These are phyloP conservation scores for Hassar affinis DNA, from an alignment of 2,113 vertebrate species.

Conservation along the genomic window DNA sequence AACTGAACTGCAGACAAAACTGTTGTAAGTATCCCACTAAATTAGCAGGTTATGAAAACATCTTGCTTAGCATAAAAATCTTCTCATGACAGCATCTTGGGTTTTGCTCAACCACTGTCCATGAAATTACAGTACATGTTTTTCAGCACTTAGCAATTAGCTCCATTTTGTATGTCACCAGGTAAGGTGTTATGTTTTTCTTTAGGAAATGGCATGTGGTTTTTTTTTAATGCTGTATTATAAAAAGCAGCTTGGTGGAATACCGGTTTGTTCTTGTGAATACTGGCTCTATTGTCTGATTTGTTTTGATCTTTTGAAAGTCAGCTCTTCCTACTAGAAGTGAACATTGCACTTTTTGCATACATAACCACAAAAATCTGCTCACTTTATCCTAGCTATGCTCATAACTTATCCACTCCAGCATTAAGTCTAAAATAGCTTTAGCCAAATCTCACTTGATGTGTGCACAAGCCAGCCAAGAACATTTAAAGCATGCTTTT, in stretches of 20 bases:
- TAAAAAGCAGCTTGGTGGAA: conserved; percentile 24
- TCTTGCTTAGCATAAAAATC: neutral
- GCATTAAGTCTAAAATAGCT: conserved; percentile 4
- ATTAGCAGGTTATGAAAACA: neutral
- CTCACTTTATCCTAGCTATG: conserved; percentile 1
- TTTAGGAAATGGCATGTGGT: conserved; percentile 25
- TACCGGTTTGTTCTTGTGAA: conserved; percentile 2
- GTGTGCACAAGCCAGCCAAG: neutral
- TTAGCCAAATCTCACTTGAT: conserved; percentile 12
- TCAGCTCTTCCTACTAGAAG: conserved; percentile 21
- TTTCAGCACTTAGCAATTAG: conserved; percentile 36
- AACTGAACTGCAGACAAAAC: neutral
- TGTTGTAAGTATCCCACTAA: neutral
- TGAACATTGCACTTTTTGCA: conserved; percentile 13
- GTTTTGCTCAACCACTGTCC: neutral
- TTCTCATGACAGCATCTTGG: neutral
- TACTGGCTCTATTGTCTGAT: conserved; percentile 17
- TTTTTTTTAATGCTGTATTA: conserved; percentile 50
- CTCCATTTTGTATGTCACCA: conserved; percentile 34
- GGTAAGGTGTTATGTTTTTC: conserved; percentile 8
- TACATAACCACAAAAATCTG: conserved; percentile 37
- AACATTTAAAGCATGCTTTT: neutral
- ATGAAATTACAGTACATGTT: conserved; percentile 28
- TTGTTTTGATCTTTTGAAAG: conserved; percentile 8
- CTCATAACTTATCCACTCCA: conserved; percentile 19